Evolutionary conservation across 2,888 invertebrate species (phyloP).

Genomic region (Tinea trinotella): DNA sequence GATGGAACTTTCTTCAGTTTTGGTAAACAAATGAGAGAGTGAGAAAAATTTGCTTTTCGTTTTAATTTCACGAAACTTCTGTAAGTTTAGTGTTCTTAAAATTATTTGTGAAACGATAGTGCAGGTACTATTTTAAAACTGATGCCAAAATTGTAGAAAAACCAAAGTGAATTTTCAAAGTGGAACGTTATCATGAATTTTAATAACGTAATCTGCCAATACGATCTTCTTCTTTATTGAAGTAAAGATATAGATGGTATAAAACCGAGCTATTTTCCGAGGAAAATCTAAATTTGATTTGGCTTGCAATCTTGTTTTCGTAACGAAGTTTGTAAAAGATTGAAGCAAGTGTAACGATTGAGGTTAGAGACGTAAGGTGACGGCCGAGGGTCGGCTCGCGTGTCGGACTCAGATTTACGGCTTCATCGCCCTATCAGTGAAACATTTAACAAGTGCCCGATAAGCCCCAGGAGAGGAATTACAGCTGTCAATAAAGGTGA

Average conservation of each 20-base stretch:
- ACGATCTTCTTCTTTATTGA: neutral
- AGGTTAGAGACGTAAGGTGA: constrained; percentile 4
- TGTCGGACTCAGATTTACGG: constrained; percentile 18
- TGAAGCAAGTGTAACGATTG: constrained; percentile 4
- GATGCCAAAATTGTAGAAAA: neutral
- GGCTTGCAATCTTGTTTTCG: constrained; percentile 11
- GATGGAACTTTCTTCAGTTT: neutral
- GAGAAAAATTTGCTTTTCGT: neutral
- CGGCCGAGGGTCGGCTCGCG: constrained; percentile 13
- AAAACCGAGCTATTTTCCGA: neutral
- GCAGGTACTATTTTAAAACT: neutral
- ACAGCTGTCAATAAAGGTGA: constrained; percentile 19
- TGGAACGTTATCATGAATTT: neutral
- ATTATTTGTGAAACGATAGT: neutral
- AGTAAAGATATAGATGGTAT: neutral
- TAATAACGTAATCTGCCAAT: neutral
- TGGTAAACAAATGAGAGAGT: neutral
- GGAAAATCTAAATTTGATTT: constrained; percentile 1
- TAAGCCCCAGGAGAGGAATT: constrained; percentile 17
- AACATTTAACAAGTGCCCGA: constrained; percentile 20
- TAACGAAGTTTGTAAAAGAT: constrained; percentile 16
- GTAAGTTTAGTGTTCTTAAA: neutral
- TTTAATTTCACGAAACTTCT: neutral
- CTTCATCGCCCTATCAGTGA: constrained; percentile 20
- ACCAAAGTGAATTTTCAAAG: neutral